Evolutionary conservation across 2,888 invertebrate genomes (phyloP), one percentile per base, ranked within the genome.

Genomic region (Chaetogeoica ovagalla): DNA sequence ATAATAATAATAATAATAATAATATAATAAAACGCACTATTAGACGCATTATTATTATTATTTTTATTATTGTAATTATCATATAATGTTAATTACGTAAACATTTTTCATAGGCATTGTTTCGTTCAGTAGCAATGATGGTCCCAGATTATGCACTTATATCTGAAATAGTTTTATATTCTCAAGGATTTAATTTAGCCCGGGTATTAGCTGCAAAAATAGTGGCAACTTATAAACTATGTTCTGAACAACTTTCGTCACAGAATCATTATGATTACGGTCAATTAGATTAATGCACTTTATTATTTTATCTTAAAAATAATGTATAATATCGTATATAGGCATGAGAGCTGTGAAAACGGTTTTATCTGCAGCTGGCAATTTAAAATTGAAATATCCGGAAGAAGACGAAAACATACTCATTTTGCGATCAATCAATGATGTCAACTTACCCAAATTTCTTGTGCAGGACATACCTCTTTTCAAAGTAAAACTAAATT

Each of bases 111-210:
- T 84, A 92, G 91, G 95, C 95, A 0, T 88, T 96, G 59, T 96
- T 96, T 89, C 90, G 96, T 82, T 94, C 97, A 0, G 97, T 97
- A 62, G 96, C 97, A 19, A 97, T 97, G 97, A 97, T 97, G 96
- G 96, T 97, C 30, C 97, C 97, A 0, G 97, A 98, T 87, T 97
- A 97, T 86, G 96, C 95, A 30, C 87, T 97, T 71, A 97, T 98
- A 85, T 94, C 97, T 0, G 97, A 97, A 88, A 97, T 97, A 82
- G 94, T 95, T 79, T 87, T 98, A 63, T 97, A 96, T 85, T 96
- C 97, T n/a, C 0, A 91, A 85, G 97, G 97, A 4, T 97, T 97
- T 86, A 89, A 96, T 77, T 92, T 92, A 84, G 96, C 97, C 0
- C 91, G 95, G 83, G 94, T 93, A 0, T 86, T 97, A 59, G 93